Percentiles rank a stretch among this genome's conserved stretches.
Evolutionary conservation across 92 coral and sea anemone genomes (phyloP).

Genomic region (Parazoanthus swiftii): DNA sequence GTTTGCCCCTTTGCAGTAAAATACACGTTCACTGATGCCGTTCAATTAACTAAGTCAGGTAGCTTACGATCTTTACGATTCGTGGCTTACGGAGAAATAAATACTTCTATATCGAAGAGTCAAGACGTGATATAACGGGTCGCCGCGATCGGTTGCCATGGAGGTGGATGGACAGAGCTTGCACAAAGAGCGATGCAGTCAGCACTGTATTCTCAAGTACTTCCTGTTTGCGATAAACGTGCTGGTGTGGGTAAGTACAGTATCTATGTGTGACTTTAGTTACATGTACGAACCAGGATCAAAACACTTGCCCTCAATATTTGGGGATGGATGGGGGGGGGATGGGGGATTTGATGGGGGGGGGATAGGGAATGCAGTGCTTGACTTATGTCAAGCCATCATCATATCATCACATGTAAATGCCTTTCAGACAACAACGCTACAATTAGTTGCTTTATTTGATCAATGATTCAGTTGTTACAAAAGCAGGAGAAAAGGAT

Average conservation of each 20-base stretch:
- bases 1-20: neutral
- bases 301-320: too few species aligned
- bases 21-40: neutral
- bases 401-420: too few species aligned
- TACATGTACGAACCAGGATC: neutral
- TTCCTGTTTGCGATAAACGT: constrained; percentile 71
- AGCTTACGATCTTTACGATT: neutral
- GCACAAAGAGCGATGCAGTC: constrained; percentile 36
- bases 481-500: neutral
- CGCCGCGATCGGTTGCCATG: constrained; percentile 13
- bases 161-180: constrained; percentile 24
- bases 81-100: neutral
- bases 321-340: neutral
- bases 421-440: too few species aligned
- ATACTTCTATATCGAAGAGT: neutral
- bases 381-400: too few species aligned
- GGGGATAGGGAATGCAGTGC: neutral
- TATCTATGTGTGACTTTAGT: neutral
- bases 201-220: constrained; percentile 74
- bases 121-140: too few species aligned
- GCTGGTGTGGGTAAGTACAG: constrained; percentile 71
- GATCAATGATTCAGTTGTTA: too few species aligned
- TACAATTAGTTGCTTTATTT: too few species aligned
- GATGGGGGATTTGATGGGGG: neutral
- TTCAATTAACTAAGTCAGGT: neutral